Conservation (phyloP, 2,888 invertebrate species). For the Drosophila heteroneura region DNA sequence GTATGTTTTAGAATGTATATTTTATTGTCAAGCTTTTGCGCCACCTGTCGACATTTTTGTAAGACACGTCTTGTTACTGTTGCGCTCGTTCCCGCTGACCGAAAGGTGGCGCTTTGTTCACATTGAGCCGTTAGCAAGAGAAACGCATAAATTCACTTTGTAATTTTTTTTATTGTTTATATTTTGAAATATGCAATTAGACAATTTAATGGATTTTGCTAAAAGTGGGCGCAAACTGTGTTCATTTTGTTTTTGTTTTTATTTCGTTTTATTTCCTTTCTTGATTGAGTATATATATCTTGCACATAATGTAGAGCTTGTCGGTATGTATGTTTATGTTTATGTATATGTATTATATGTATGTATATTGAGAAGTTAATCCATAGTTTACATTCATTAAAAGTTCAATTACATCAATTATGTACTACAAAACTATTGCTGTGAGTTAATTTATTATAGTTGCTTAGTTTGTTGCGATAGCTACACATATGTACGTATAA, state of each 20-base stretch:
- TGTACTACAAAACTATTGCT: slow-evolving; percentile 78
- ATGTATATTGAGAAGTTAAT: slow-evolving; percentile 67
- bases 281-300: slow-evolving; percentile 51
- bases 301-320: slow-evolving; percentile 57
- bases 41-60: slow-evolving; percentile 6
- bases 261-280: slow-evolving; percentile 18
- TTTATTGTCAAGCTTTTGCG: neutral
- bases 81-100: neutral
- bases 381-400: slow-evolving; percentile 81
- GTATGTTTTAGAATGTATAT: neutral
- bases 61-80: neutral
- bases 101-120: slow-evolving; percentile 26
- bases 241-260: slow-evolving; percentile 4
- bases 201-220: slow-evolving; percentile 61
- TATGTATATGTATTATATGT: slow-evolving; percentile 52
- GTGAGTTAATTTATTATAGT: slow-evolving; percentile 59
- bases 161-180: slow-evolving; percentile 26
- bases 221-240: slow-evolving; percentile 52
- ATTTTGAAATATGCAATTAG: slow-evolving; percentile 58
- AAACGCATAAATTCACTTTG: slow-evolving; percentile 12
- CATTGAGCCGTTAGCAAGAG: neutral
- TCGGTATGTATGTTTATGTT: slow-evolving; percentile 39
- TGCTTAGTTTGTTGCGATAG: slow-evolving; percentile 44
- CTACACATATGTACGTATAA: slow-evolving; percentile 53
- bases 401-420: slow-evolving; percentile 82